Percentiles rank a stretch among this genome's conserved stretches.
phyloP scores from a whole-genome alignment of 1,140 invertebrate genomes.

The Drosophila setifemur region DNA sequence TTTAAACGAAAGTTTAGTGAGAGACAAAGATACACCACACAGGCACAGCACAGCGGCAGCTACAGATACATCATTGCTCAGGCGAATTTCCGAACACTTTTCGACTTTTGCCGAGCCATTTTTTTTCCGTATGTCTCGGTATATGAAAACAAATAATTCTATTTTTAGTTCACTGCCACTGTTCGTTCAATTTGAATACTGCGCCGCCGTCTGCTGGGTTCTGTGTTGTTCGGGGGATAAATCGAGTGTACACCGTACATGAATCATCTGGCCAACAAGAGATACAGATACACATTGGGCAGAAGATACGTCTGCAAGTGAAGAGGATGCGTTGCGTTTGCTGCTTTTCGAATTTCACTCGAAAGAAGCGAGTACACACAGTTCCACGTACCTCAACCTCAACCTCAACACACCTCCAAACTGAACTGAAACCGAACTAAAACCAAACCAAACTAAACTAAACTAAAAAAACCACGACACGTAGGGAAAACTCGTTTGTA shows the following conservation, averaged over 20 bases:
- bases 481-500: slow-evolving; percentile 62
- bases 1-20: slow-evolving; percentile 48
- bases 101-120: slow-evolving; percentile 54
- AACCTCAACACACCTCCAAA: too few relatives aligned
- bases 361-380: slow-evolving; percentile 61
- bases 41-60: background rate
- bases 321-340: slow-evolving; percentile 55
- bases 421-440: too few relatives aligned
- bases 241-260: slow-evolving; percentile 49
- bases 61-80: slow-evolving; percentile 12
- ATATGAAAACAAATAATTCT: slow-evolving; percentile 80
- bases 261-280: slow-evolving; percentile 57
- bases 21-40: background rate
- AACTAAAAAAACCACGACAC: slow-evolving; percentile 21
- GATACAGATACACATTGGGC: slow-evolving; percentile 8
- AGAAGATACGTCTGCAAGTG: slow-evolving; percentile 51
- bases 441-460: background rate
- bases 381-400: slow-evolving; percentile 39
- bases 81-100: slow-evolving; percentile 49
- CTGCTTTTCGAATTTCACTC: slow-evolving; percentile 73
- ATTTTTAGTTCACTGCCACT: slow-evolving; percentile 81
- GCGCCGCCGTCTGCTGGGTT: slow-evolving; percentile 36
- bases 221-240: slow-evolving; percentile 41
- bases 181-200: slow-evolving; percentile 70
- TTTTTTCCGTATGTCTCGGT: slow-evolving; percentile 13